Percentiles rank a stretch among this genome's conserved stretches.
Conservation (phyloP, 2,797 vertebrate species). For the Enteromius afrohamiltoni region DNA sequence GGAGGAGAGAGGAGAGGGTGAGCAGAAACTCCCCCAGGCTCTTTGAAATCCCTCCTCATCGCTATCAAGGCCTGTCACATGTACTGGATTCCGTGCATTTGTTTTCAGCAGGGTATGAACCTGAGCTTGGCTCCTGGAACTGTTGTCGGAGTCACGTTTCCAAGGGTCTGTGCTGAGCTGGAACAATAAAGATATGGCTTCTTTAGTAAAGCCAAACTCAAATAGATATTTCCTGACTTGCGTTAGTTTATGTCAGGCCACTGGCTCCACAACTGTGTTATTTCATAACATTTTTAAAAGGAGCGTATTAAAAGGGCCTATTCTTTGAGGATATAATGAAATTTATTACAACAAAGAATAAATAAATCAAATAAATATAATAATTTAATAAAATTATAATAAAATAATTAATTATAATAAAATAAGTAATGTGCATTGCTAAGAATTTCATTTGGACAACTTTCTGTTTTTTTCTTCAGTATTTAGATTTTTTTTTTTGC, state of each 20-base stretch:
- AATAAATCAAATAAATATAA: too few species aligned
- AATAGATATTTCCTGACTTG: constrained; percentile 26
- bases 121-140: constrained; percentile 31
- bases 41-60: constrained; percentile 75
- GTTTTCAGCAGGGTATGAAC: constrained; percentile 58
- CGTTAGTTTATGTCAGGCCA: background rate
- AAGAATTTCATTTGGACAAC: too few species aligned
- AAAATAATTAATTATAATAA: too few species aligned
- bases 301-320: too few species aligned
- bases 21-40: constrained; percentile 37
- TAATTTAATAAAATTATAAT: too few species aligned
- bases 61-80: constrained; percentile 69
- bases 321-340: too few species aligned
- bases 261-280: background rate
- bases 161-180: constrained; percentile 43
- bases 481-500: too few species aligned
- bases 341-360: too few species aligned
- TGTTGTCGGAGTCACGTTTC: constrained; percentile 32
- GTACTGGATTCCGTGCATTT: constrained; percentile 50
- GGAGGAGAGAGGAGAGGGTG: constrained; percentile 51
- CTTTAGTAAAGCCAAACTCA: constrained; percentile 12
- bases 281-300: background rate
- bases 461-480: too few species aligned
- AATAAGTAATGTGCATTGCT: too few species aligned
- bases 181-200: constrained; percentile 42